These are phyloP conservation scores for Gymnothorax javanicus DNA, from an alignment of 2,797 vertebrate genomes.

Conservation along the genomic window DNA sequence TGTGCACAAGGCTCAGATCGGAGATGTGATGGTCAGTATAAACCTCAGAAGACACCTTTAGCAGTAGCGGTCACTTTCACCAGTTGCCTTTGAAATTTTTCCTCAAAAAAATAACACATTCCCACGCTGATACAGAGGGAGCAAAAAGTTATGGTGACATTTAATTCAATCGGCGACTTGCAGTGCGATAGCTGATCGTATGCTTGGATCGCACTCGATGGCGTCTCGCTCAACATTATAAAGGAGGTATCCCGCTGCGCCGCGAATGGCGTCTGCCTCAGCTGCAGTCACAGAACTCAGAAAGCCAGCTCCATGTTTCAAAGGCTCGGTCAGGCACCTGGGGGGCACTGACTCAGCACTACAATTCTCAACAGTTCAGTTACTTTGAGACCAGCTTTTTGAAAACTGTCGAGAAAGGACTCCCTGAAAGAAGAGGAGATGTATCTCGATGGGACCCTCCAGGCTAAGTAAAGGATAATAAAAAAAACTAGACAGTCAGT, in stretches of 20 bases:
- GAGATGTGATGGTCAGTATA: background rate
- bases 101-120: background rate
- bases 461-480: no score
- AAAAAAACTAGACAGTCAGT: no score
- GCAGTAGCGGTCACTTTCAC: background rate
- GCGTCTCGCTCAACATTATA: background rate
- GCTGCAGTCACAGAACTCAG: background rate
- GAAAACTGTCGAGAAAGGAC: background rate
- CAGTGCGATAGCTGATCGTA: background rate
- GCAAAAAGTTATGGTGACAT: conserved; percentile 22
- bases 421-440: no score
- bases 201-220: background rate
- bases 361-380: background rate
- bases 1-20: background rate
- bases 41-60: background rate
- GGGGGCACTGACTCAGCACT: background rate
- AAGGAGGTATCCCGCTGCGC: background rate
- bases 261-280: background rate
- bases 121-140: conserved; percentile 35
- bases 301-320: background rate
- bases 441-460: no score
- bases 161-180: background rate
- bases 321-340: background rate
- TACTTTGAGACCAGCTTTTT: background rate
- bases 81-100: background rate